phyloP scores from a whole-genome alignment of 2,888 invertebrate species.

The Fabriciana adippe region DNA sequence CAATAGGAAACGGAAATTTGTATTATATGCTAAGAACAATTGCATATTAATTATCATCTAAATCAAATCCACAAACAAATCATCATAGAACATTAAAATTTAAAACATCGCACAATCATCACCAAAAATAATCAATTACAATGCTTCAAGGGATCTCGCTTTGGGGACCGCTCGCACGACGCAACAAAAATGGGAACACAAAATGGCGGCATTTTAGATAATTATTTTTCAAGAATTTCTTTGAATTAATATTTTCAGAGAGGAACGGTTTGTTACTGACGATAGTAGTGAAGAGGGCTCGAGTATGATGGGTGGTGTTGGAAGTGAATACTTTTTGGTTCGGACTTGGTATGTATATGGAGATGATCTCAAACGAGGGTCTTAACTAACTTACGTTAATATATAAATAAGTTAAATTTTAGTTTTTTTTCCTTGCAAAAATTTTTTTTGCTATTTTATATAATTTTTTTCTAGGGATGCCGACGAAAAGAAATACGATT shows the following conservation, averaged over 20 bases:
- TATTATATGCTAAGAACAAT: not conserved
- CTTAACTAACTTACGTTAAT: not conserved
- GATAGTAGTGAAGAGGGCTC: constrained; percentile 71
- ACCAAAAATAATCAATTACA: constrained; percentile 9
- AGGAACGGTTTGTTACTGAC: constrained; percentile 68
- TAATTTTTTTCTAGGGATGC: constrained; percentile 66
- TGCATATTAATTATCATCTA: not conserved
- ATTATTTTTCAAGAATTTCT: constrained; percentile 13
- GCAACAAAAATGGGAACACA: constrained; percentile 9
- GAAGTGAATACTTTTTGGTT: constrained; percentile 69
- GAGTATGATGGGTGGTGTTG: constrained; percentile 60
- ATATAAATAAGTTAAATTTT: not conserved
- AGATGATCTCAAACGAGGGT: not conserved
- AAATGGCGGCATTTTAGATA: constrained; percentile 20
- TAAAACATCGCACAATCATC: constrained; percentile 5
- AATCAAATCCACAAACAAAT: not conserved
- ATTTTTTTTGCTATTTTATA: constrained; percentile 39
- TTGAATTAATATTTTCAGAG: constrained; percentile 65
- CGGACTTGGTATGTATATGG: constrained; percentile 72
- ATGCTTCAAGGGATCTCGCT: constrained; percentile 4
- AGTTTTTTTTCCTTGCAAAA: not conserved
- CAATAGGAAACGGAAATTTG: no score
- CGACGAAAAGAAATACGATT: constrained; percentile 72
- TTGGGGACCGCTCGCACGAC: constrained; percentile 8
- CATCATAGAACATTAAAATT: not conserved